Conservation (phyloP, 2,888 invertebrate genomes). For the Cryptocephalus moraei region DNA sequence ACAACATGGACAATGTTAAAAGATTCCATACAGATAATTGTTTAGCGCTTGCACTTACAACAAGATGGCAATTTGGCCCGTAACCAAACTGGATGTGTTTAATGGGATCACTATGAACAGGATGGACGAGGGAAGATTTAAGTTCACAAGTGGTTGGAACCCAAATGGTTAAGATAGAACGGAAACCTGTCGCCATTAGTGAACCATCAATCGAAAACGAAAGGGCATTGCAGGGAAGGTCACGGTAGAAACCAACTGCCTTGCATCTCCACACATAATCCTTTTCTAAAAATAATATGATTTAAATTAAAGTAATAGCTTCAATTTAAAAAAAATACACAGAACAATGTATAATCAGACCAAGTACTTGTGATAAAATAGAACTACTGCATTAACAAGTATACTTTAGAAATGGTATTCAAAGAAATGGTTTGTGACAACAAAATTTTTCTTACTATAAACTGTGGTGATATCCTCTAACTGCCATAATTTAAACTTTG, state of each 20-base stretch:
- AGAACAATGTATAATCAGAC: too few species aligned
- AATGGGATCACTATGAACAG: constrained; percentile 23
- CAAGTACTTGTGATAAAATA: too few species aligned
- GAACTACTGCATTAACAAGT: too few species aligned
- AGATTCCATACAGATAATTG: constrained; percentile 64
- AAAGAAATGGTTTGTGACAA: too few species aligned
- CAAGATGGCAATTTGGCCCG: constrained; percentile 45
- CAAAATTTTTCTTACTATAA: constrained; percentile 36
- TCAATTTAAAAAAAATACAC: too few species aligned
- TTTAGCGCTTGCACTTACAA: constrained; percentile 46
- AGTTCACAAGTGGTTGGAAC: constrained; percentile 47
- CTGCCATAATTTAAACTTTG: constrained; percentile 62
- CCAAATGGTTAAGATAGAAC: constrained; percentile 58
- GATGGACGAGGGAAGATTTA: constrained; percentile 46
- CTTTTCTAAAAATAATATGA: constrained; percentile 35
- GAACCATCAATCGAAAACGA: constrained; percentile 70
- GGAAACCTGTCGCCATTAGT: constrained; percentile 59
- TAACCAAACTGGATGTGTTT: constrained; percentile 50
- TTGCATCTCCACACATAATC: constrained; percentile 56
- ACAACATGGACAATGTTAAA: constrained; percentile 54
- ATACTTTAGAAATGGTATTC: too few species aligned
- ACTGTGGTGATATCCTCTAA: constrained; percentile 46
- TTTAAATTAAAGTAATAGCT: too few species aligned
- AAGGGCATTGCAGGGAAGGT: constrained; percentile 45
- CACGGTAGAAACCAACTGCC: constrained; percentile 51